These are phyloP conservation scores for Acleris laterana DNA, from an alignment of 2,888 invertebrate genomes.

Conservation along the genomic window DNA sequence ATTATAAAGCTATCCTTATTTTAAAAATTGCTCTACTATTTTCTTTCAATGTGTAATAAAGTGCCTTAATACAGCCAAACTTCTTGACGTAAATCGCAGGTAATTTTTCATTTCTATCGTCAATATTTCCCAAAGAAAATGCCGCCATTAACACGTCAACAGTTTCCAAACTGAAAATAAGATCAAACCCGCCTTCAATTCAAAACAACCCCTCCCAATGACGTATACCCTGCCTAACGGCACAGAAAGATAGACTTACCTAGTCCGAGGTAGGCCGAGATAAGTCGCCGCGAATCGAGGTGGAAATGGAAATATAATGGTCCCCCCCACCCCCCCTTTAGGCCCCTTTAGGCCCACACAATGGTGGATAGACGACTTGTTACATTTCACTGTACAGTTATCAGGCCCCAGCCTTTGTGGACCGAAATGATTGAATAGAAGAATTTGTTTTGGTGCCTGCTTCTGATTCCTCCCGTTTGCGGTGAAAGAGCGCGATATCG, in stretches of 20 bases:
- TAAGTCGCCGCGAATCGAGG: conserved; percentile 81
- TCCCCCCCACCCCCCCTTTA: conserved; percentile 43
- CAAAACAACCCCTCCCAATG: conserved; percentile 59
- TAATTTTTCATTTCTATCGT: no score
- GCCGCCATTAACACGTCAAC: no score
- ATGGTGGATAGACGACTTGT: conserved; percentile 83
- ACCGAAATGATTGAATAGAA: conserved; percentile 81
- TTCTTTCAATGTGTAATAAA: no score
- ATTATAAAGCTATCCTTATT: no score
- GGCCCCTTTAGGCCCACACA: conserved; percentile 59
- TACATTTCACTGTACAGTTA: conserved; percentile 85
- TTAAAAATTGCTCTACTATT: no score
- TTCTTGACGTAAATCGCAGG: no score
- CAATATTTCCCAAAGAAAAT: no score
- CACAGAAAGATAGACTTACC: conserved; percentile 82
- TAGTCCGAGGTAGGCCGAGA: conserved; percentile 81
- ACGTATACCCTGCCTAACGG: conserved; percentile 76
- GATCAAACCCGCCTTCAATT: conserved; percentile 42
- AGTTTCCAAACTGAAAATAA: no score
- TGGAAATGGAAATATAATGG: conserved; percentile 85
- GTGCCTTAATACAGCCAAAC: no score
- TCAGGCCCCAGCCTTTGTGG: conserved; percentile 81
- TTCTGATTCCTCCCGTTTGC: conserved; percentile 77
- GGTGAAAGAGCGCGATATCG: conserved; percentile 64
- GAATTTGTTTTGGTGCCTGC: conserved; percentile 82